Base-by-base conservation (phyloP, 2,113 vertebrate genomes). In the Boleophthalmus pectinirostris region DNA sequence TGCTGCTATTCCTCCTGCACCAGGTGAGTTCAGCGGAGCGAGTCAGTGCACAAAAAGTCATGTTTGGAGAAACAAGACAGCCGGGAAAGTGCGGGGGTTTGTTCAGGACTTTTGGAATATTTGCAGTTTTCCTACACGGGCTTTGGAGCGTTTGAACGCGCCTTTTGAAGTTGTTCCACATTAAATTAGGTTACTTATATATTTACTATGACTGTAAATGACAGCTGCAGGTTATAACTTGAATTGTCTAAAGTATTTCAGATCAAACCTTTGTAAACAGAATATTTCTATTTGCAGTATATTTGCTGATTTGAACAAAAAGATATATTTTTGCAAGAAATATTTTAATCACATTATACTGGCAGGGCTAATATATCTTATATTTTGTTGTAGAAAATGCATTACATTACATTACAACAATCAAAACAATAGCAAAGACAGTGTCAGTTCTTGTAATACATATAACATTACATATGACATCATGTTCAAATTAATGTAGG, bases 1-100 rank as follows among this genome's bases (percentile, higher is more conserved):
- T 95, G 85, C 82, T 95, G 73, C 90, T 97, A n/a, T 90, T 94
- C 76, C 88, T 95, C 80, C 94, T 98, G 77, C 94, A 95, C 85
- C 94, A 96, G 93, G 97, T 99, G 93, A 97, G 96, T 1, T 24
- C 16, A 38, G 11, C 35, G 35, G 18, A 16, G 18, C 21, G 23
- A 13, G 23, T 43, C 38, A 43, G 38, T 43, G 38, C 38, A 43
- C 7, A 43, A 33, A 60, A 33, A 61, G 58, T 61, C 15, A 29
- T 9, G 67, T 58, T 61, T 25, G 25, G 21, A 58, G 12, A 24
- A 5, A 8, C 0, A 43, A 16, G 10, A 61, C 14, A 61, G 51
- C 18, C 51, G 13, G 14, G 14, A 3, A 16, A 24, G 10, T 10
- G 2, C 20, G 3, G n/a, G 33, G 18, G 12, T 18, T 61, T 18